Conservation (phyloP, 53 echinoderm and acorn worm genomes). For the Temnopleurus reevesii region DNA sequence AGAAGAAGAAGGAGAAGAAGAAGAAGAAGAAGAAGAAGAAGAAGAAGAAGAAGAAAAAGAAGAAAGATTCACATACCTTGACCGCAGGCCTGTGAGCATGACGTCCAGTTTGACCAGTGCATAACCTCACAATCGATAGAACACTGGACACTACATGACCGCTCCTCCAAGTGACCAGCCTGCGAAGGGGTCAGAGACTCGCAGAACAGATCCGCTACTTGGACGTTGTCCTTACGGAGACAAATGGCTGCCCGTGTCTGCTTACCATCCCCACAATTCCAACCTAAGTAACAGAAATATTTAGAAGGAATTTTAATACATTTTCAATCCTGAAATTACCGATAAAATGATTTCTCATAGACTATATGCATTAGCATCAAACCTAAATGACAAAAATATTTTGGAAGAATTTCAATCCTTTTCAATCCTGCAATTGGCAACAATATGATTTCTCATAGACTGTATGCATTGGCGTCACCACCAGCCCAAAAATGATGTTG, state of each 20-base stretch:
- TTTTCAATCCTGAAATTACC: no score
- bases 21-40: no score
- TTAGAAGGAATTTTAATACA: neutral
- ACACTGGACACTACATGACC: conserved; percentile 75
- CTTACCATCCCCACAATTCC: conserved; percentile 70
- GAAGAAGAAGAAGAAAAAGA: neutral
- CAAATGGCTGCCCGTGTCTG: conserved; percentile 75
- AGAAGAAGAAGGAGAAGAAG: no score
- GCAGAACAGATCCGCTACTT: conserved; percentile 79
- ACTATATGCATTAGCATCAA: no score
- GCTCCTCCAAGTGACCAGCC: conserved; percentile 5
- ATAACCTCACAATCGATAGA: conserved; percentile 82
- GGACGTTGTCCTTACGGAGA: conserved; percentile 66
- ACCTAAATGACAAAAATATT: no score
- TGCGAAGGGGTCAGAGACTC: neutral
- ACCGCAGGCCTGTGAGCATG: conserved; percentile 83
- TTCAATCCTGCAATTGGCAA: neutral
- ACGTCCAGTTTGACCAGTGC: conserved; percentile 76
- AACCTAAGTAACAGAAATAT: conserved; percentile 36
- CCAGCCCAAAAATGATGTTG: no score
- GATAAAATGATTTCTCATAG: no score
- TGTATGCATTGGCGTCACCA: no score
- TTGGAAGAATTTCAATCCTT: no score
- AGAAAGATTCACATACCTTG: conserved; percentile 68
- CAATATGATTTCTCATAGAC: no score